Evolutionary conservation across 2,888 invertebrate genomes (phyloP).

Genomic region (Cephonodes hylas): DNA sequence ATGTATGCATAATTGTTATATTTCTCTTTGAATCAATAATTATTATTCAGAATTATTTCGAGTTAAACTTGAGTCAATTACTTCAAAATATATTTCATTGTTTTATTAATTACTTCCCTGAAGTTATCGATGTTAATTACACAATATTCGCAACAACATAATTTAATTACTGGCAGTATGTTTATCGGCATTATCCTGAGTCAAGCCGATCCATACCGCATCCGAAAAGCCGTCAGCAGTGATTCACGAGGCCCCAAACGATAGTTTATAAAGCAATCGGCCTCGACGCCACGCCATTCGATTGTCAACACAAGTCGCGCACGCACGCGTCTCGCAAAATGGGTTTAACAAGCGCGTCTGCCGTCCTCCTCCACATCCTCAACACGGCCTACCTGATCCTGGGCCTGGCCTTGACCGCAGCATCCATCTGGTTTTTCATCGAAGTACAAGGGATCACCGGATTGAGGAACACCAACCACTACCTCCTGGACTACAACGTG

Average conservation of each 20-base stretch:
- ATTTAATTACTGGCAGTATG: not conserved
- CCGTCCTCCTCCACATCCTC: slow-evolving; percentile 45
- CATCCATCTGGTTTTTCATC: slow-evolving; percentile 64
- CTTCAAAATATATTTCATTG: too few species aligned
- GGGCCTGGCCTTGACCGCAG: slow-evolving; percentile 50
- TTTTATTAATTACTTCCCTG: not conserved
- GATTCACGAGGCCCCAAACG: slow-evolving; percentile 22
- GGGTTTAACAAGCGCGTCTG: slow-evolving; percentile 34
- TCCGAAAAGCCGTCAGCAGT: slow-evolving; percentile 24
- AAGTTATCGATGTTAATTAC: not conserved
- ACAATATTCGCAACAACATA: not conserved
- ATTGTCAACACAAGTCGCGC: slow-evolving; percentile 36
- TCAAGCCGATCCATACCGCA: not conserved
- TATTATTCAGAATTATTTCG: not conserved
- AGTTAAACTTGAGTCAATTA: too few species aligned
- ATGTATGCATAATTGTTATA: not conserved
- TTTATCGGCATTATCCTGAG: not conserved
- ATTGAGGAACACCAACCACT: slow-evolving; percentile 63
- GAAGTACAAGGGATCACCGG: slow-evolving; percentile 56
- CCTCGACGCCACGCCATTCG: slow-evolving; percentile 49
- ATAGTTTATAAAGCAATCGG: slow-evolving; percentile 42
- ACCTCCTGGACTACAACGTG: slow-evolving; percentile 66
- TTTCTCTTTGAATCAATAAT: not conserved
- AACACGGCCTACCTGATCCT: slow-evolving; percentile 54
- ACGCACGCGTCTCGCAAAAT: slow-evolving; percentile 29